Evolutionary conservation across 1,140 invertebrate species (phyloP).

Genomic region (Brachionus rotundiformis): DNA sequence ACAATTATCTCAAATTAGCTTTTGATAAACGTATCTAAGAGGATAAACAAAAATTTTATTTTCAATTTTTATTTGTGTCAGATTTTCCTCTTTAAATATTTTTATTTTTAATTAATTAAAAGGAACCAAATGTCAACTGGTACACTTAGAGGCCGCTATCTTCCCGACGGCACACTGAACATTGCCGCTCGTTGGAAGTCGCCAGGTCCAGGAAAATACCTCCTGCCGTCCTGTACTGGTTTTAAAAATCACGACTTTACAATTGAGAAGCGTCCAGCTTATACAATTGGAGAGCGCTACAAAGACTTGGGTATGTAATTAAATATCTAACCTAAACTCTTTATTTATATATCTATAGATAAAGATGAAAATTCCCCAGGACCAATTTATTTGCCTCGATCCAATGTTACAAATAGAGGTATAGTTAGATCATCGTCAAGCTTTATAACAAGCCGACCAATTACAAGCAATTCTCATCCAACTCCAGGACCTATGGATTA

Average conservation of each 20-base stretch:
- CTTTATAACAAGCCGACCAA: conserved; percentile 4
- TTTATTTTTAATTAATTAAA: background rate
- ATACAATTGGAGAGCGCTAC: background rate
- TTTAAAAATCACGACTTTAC: conserved; percentile 27
- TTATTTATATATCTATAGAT: conserved; percentile 1
- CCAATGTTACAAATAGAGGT: conserved; percentile 3
- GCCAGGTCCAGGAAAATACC: conserved; percentile 33
- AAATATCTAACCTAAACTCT: background rate
- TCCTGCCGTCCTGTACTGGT: conserved; percentile 33
- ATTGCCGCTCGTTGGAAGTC: conserved; percentile 45
- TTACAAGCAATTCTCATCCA: background rate
- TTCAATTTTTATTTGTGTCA: background rate
- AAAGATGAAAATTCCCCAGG: background rate
- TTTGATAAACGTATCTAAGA: conserved; percentile 39
- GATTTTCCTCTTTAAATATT: background rate
- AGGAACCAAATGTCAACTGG: background rate
- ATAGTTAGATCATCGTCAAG: background rate
- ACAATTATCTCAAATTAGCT: conserved; percentile 36
- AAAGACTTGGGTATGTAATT: background rate
- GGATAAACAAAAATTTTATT: conserved; percentile 29
- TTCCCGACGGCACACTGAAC: conserved; percentile 35
- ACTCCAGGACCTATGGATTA: conserved; percentile 4
- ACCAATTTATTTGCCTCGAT: conserved; percentile 27
- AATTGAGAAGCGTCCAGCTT: conserved; percentile 38
- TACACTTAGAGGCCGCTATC: conserved; percentile 25